Conservation (phyloP, 2,113 vertebrate genomes). For the Fukomys damarensis region DNA sequence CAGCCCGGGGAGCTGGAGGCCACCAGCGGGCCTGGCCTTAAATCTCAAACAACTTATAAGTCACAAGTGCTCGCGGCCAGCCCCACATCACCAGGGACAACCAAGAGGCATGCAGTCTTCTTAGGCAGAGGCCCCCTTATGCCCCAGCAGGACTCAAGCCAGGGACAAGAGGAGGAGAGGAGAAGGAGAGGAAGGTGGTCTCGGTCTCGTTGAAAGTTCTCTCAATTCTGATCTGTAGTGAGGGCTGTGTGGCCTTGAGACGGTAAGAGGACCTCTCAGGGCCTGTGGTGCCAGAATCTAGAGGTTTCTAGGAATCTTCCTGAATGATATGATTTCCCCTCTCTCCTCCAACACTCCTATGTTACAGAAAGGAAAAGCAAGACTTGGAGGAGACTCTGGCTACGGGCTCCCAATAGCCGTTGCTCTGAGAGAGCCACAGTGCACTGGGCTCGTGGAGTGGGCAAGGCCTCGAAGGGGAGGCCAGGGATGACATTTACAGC, state of each 20-base stretch:
- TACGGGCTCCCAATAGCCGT: too few species aligned
- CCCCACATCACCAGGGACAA: slow-evolving; percentile 29
- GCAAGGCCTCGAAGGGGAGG: background rate
- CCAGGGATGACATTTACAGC: background rate
- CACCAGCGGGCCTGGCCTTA: slow-evolving; percentile 37
- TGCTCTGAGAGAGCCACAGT: background rate
- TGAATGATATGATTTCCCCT: background rate
- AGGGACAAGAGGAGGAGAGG: background rate
- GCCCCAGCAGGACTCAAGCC: background rate
- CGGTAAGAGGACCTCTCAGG: background rate
- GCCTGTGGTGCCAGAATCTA: background rate
- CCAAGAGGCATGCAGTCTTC: background rate
- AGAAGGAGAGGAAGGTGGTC: fast-evolving
- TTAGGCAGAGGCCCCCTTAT: background rate
- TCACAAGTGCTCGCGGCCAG: slow-evolving; percentile 31
- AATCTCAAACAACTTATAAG: slow-evolving; percentile 69
- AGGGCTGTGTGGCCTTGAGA: background rate
- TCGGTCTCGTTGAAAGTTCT: background rate
- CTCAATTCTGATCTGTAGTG: background rate
- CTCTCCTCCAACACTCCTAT: background rate
- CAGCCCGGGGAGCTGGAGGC: slow-evolving; percentile 65
- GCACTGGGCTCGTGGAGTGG: fast-evolving
- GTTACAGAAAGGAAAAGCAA: background rate
- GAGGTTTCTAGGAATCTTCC: background rate
- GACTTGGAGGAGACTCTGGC: background rate